These are phyloP conservation scores for Otolemur garnettii DNA, from an alignment of 2,113 vertebrate genomes.

Conservation along the genomic window DNA sequence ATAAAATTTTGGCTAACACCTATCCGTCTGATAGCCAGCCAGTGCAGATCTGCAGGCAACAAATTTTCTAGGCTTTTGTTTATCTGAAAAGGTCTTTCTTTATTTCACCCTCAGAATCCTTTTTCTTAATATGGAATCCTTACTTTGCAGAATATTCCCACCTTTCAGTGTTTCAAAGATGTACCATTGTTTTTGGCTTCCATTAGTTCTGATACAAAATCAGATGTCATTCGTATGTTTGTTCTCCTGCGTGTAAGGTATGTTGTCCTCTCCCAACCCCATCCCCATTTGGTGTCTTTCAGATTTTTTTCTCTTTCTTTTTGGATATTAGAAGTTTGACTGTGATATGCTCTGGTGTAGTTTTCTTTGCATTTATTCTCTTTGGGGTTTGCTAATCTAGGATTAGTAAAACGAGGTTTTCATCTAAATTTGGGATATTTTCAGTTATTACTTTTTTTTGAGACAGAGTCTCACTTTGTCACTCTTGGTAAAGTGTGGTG, in stretches of 20 bases:
- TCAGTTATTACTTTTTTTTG: background rate
- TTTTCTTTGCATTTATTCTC: background rate
- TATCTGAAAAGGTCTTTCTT: background rate
- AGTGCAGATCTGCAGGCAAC: background rate
- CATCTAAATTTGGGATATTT: constrained; percentile 18
- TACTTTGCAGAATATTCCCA: background rate
- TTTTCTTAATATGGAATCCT: constrained; percentile 17
- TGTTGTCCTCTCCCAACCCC: background rate
- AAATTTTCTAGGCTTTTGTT: constrained; percentile 24
- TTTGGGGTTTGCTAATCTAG: background rate
- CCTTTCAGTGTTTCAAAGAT: constrained; percentile 29
- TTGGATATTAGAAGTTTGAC: constrained; percentile 5
- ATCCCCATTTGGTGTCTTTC: background rate
- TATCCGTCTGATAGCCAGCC: no score
- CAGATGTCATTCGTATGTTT: background rate
- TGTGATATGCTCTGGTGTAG: background rate
- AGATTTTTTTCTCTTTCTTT: background rate
- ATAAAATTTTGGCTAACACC: no score
- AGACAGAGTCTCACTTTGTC: no score
- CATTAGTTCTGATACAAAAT: constrained; percentile 3
- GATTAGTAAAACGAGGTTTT: background rate
- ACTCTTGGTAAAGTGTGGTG: no score
- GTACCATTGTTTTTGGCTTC: background rate
- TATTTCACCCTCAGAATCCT: background rate
- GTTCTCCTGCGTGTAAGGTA: background rate